Base-by-base conservation (phyloP, 2,888 invertebrate genomes). In the Caenorhabditis sp. region DNA sequence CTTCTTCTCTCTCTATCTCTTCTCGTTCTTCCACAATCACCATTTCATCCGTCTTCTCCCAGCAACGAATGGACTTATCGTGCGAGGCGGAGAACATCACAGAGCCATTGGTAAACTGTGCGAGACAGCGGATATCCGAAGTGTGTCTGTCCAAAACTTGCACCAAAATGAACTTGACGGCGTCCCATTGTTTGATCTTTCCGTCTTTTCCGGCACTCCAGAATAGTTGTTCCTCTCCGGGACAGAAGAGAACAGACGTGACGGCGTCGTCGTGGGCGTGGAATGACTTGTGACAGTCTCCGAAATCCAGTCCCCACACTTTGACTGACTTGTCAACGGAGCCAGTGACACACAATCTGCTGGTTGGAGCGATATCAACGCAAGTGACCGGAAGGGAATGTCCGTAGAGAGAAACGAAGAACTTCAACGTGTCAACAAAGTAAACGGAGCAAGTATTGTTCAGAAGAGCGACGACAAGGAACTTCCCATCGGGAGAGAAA, bases 271-370 rank as follows among this genome's bases (percentile, higher is more conserved):
- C 95, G 90, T 99, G 98, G 0, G 96, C 97, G 90, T 96, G 95
- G 83, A 98, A 92, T 0, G 96, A 96, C 93, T 90, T 90, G 90
- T 96, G 97, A 85, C 96, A 97, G 90, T 99, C 96, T n/a, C 98
- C 98, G 90, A 96, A 98, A 90, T 98, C 96, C 91, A 98, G 92
- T 35, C 98, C 98, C 98, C 98, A 99, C 78, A 99, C 93, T 91
- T 97, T 96, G 27, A 98, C 93, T 89, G 95, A 96, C 41, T 96
- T 92, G 91, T 99, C 99, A 0, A 94, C 94, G 2, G 97, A 96
- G 7, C 97, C 98, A 0, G 98, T 96, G 9, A 93, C 94, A 79
- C 98, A 93, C 24, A 98, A 89, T 9, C 92, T 92, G 76, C 89
- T 89, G 80, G 91, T 91, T 27, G 81, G 83, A 13, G 95, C 95